Evolutionary conservation across 2,888 invertebrate species (phyloP).

Genomic region (Cataglyphis albicans): DNA sequence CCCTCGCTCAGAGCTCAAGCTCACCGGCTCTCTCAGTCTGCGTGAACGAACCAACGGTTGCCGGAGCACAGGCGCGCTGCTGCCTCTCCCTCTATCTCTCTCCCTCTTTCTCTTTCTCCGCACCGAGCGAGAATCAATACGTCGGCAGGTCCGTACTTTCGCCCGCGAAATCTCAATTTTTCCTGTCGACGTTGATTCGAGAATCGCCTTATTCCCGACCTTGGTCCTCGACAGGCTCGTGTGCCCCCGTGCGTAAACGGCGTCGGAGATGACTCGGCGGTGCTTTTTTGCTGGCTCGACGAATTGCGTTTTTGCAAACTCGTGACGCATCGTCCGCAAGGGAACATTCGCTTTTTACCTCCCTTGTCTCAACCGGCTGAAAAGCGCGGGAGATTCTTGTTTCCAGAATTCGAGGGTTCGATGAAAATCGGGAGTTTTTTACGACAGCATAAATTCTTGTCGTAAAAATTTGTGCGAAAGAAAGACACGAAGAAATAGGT

Average conservation of each 20-base stretch:
- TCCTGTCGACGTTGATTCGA: conserved; percentile 61
- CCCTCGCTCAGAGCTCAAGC: conserved; percentile 6
- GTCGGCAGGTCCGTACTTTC: conserved; percentile 81
- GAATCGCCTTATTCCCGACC: conserved; percentile 33
- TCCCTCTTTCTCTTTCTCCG: neutral
- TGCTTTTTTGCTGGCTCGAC: neutral
- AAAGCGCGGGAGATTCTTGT: conserved; percentile 71
- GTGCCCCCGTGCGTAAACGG: conserved; percentile 2
- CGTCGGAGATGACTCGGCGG: conserved; percentile 32
- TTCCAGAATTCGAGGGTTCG: neutral
- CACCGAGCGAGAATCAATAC: conserved; percentile 84
- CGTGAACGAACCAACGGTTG: conserved; percentile 59
- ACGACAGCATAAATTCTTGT: neutral
- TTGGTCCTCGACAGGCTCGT: conserved; percentile 7
- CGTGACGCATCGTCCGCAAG: conserved; percentile 8
- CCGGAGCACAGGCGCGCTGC: conserved; percentile 71
- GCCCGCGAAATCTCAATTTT: conserved; percentile 83
- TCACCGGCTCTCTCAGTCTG: conserved; percentile 50
- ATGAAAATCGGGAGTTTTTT: conserved; percentile 6
- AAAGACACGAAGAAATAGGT: neutral
- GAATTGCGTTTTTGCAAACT: conserved; percentile 19
- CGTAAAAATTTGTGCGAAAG: neutral
- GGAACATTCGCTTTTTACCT: conserved; percentile 19
- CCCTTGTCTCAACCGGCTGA: conserved; percentile 20
- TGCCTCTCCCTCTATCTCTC: neutral